Base-by-base conservation (phyloP, 2,888 invertebrate species). In the Gymnosoma rotundatum region DNA sequence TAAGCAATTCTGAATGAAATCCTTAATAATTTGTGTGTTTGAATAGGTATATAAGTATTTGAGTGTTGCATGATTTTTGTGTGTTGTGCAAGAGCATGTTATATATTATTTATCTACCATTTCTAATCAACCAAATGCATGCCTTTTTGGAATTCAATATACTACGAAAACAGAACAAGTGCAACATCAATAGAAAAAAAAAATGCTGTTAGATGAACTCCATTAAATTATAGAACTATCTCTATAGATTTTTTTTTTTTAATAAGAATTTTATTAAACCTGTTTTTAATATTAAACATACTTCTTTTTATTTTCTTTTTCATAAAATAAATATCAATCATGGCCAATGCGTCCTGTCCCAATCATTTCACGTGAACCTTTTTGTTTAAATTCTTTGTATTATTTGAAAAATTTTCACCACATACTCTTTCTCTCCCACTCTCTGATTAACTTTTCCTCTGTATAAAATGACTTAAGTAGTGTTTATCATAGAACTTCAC, bases 71-170 rank as follows among this genome's bases (percentile, higher is more conserved):
- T 64, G 70, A 72, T 52, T 66, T 83, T 66, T 83, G 38, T 56
- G 54, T 74, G 25, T 69, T 61, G 4, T 58, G 81, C 81, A 76
- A 76, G 76, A 74, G 75, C 79, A 83, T 83, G 75, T 45, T 42
- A 18, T 61, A 16, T 25, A 21, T n/a, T 32, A 20, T 45, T 58
- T 1, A 20, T 20, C 64, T 21, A 42, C 25, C 25, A 52, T 42
- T 20, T 69, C 25, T 69, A 63, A 64, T 14, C n/a, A 50, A 58
- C n/a, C 60, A 78, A 48, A 52, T 66, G 78, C 83, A 83, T 78
- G 73, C 78, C 63, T 67, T 69, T 81, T 64, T 58, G 52, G 63
- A 48, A 21, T 61, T 54, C 21, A 60, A 42, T 50, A 36, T 20
- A 21, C 12, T 0, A 6, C 2, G 0, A 32, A 7, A 32, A 54